A percentile compares a stretch with the other conserved stretches of the same genome.
phyloP scores from a whole-genome alignment of 2,797 vertebrate species.

The Pygocentrus nattereri region DNA sequence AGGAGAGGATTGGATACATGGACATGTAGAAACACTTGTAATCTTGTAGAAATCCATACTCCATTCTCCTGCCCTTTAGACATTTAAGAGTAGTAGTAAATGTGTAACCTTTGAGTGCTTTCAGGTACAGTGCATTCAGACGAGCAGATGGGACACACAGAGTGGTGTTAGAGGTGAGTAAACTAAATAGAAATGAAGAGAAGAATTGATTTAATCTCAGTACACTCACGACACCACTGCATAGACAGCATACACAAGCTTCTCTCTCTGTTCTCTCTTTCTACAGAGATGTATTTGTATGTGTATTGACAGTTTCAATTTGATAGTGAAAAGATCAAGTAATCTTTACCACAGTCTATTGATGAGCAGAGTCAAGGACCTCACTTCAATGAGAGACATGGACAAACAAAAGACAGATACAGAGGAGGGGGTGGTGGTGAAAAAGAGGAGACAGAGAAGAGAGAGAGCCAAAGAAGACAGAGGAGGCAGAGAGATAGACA shows the following conservation, averaged over 20 bases:
- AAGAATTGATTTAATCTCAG: background rate
- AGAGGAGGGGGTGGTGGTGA: background rate
- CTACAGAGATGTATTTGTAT: background rate
- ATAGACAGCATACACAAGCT: background rate
- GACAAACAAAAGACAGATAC: background rate
- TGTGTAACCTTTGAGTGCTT: background rate
- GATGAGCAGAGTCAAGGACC: slow-evolving; percentile 8
- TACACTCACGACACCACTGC: background rate
- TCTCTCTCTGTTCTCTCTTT: slow-evolving; percentile 10
- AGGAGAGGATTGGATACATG: background rate
- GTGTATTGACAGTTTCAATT: slow-evolving; percentile 34
- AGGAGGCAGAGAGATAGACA: too few species aligned
- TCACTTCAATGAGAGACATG: background rate
- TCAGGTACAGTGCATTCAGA: background rate
- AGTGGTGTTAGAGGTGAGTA: background rate
- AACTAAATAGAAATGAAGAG: slow-evolving; percentile 6
- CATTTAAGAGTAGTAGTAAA: background rate
- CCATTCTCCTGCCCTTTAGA: background rate
- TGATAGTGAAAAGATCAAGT: slow-evolving; percentile 40
- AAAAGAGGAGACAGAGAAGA: background rate
- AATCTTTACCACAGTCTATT: slow-evolving; percentile 48
- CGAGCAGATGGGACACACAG: background rate
- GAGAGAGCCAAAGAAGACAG: too few species aligned
- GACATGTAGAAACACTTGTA: background rate
- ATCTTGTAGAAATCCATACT: slow-evolving; percentile 14